These are phyloP conservation scores for Euborellia annulipes DNA, from an alignment of 1,140 invertebrate species.

Conservation along the genomic window DNA sequence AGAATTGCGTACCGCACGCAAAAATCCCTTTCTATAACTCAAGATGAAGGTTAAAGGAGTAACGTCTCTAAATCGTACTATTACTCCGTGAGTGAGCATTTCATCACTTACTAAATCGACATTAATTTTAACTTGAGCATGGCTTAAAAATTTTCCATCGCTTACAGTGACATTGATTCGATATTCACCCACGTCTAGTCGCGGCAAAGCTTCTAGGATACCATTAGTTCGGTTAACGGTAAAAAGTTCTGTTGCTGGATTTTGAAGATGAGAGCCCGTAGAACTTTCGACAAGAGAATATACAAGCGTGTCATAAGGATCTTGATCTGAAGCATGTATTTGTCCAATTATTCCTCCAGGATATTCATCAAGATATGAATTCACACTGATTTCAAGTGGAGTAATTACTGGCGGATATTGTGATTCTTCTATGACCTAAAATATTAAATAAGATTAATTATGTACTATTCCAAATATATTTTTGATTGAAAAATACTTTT, in stretches of 20 bases:
- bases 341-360: constrained; percentile 79
- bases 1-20: constrained; percentile 60
- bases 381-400: constrained; percentile 71
- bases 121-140: constrained; percentile 59
- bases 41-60: constrained; percentile 71
- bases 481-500: neutral
- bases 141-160: constrained; percentile 71
- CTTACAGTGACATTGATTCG: constrained; percentile 71
- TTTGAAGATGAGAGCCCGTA: constrained; percentile 20
- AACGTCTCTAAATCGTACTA: constrained; percentile 64
- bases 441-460: constrained; percentile 3
- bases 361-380: constrained; percentile 82
- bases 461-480: constrained; percentile 2
- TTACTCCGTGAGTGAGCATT: constrained; percentile 70
- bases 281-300: constrained; percentile 48
- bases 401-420: constrained; percentile 82
- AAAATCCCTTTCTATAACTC: constrained; percentile 68
- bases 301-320: constrained; percentile 77
- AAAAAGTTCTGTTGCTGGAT: constrained; percentile 52
- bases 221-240: constrained; percentile 64
- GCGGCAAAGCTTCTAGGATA: constrained; percentile 57
- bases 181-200: constrained; percentile 78
- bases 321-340: constrained; percentile 76
- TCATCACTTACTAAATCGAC: constrained; percentile 72
- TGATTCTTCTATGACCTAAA: constrained; percentile 74